Percentiles rank a stretch among this genome's conserved stretches.
phyloP scores from a whole-genome alignment of 1,140 invertebrate species.

The Capitella teleta region DNA sequence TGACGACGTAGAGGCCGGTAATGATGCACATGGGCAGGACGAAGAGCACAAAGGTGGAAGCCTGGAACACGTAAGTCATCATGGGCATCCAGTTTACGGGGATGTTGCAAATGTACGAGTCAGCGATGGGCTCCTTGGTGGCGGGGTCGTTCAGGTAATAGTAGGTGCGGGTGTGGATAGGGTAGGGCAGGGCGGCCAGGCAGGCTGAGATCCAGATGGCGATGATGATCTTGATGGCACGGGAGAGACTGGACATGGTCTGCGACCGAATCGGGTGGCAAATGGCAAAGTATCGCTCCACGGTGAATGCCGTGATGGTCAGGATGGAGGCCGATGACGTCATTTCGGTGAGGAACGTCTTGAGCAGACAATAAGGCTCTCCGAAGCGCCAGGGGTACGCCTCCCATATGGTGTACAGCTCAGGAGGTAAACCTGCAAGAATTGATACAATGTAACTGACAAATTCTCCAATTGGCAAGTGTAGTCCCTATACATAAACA shows the following conservation, averaged over 20 bases:
- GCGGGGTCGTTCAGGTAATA: conserved; percentile 20
- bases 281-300: conserved; percentile 88
- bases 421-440: conserved; percentile 62
- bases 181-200: conserved; percentile 60
- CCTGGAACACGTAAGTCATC: conserved; percentile 31
- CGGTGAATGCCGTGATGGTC: conserved; percentile 84
- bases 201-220: conserved; percentile 66
- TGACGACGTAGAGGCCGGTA: conserved; percentile 37
- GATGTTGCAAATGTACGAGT: conserved; percentile 34
- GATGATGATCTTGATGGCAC: conserved; percentile 68
- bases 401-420: conserved; percentile 77
- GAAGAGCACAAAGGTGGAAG: conserved; percentile 42
- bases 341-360: conserved; percentile 73
- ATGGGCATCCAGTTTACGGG: conserved; percentile 18
- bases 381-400: conserved; percentile 80
- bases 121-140: conserved; percentile 19
- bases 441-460: too few species aligned
- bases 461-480: too few species aligned
- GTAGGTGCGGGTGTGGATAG: conserved; percentile 27
- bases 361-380: conserved; percentile 68
- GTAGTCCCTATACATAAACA: too few species aligned
- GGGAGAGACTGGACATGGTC: conserved; percentile 66
- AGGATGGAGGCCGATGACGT: conserved; percentile 87
- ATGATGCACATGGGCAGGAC: conserved; percentile 41
- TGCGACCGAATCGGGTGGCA: conserved; percentile 82